A percentile compares a stretch with the other conserved stretches of the same genome.
Evolutionary conservation across 2,113 vertebrate genomes (phyloP).

Genomic region (Protobothrops mucrosquamatus): DNA sequence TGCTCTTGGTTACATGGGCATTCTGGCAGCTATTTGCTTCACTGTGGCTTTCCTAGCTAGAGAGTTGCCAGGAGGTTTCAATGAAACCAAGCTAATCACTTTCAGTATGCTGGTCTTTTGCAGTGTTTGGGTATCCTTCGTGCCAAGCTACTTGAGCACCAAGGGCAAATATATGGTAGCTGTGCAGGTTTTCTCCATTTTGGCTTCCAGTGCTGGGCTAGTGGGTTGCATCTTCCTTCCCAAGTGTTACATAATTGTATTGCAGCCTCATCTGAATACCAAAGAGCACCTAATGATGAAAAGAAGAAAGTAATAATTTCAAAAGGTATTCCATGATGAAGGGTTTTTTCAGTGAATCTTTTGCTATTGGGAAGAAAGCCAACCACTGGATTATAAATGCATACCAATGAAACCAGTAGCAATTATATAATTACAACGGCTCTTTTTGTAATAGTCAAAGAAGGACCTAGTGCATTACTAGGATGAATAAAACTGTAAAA

Average conservation of each 20-base stretch:
- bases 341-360: too few species aligned
- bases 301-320: neutral
- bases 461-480: neutral
- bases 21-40: neutral
- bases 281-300: conserved; percentile 8
- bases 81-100: conserved; percentile 11
- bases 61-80: conserved; percentile 2
- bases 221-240: neutral
- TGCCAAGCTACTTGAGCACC: neutral
- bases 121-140: neutral
- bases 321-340: neutral
- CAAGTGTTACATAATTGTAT: neutral
- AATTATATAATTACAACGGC: neutral
- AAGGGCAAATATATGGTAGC: conserved; percentile 1
- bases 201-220: neutral
- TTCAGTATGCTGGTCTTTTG: conserved; percentile 16
- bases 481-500: neutral
- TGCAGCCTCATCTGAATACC: neutral
- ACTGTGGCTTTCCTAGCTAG: conserved; percentile 7
- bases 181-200: neutral
- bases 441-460: neutral
- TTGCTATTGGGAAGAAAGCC: neutral
- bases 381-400: neutral
- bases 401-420: neutral
- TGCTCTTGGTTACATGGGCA: neutral